Evolutionary conservation across 2,797 vertebrate genomes (phyloP), one percentile per base, ranked within the genome.

Genomic region (Chelonia mydas): DNA sequence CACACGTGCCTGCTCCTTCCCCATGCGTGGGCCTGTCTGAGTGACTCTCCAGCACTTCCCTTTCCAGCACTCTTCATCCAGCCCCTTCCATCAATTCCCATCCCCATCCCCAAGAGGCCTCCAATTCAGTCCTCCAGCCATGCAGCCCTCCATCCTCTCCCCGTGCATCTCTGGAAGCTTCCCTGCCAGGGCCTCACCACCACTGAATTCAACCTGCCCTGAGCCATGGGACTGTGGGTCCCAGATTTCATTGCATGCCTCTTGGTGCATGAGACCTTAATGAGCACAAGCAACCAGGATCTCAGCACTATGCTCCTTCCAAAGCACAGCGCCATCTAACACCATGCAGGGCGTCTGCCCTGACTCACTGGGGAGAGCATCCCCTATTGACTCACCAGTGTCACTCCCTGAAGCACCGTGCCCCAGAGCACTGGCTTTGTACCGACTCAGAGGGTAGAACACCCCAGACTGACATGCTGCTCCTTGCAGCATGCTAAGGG

Each of bases 31-130:
- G 27, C 45, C 65, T 77, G 23, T 76, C 45, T 49, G 41, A 8
- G 45, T 28, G 74, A 47, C 25, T 25, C 41, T 13, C 2, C 57
- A 17, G 53, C 10, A 49, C 23, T 10, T 37, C 2, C 53, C 2
- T 33, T 41, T 33, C 41, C 17, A 0, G 5, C 1, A 0, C 25
- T 37, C 17, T 4, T 10, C 81, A n/a, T 51, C 81, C 2, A 0
- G 1, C 0, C 1, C 16, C 37, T 78, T n/a, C 54, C 11, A 49
- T 15, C 74, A 77, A 47, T 47, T 27, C 16, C 11, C 8, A 7
- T 33, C 0, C 28, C 83, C 83, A 50, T 37, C 37, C 8, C 19
- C 83, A 27, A 50, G 31, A 25, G n/a, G 83, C 2, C 11, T 28
- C 50, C 68, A 41, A 9, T 74, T 74, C 68, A 2, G 37, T 25